phyloP scores from a whole-genome alignment of 2,888 invertebrate species.

The Apocheima hispidaria region DNA sequence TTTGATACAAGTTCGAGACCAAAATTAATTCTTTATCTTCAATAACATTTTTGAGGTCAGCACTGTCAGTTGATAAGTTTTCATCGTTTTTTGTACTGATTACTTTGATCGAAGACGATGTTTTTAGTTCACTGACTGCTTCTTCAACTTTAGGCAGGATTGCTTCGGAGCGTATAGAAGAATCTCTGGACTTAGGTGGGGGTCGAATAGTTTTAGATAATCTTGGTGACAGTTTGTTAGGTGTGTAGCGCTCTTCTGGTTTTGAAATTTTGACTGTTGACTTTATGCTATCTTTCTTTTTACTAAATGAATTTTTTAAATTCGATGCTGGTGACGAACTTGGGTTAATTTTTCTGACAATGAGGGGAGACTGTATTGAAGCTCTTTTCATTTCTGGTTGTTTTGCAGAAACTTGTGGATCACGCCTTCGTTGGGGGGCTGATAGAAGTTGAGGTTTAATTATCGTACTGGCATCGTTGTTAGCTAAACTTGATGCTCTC shows the following conservation, averaged over 20 bases:
- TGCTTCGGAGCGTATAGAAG: slow-evolving; percentile 12
- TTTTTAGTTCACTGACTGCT: slow-evolving; percentile 13
- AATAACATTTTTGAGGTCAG: slow-evolving; percentile 30
- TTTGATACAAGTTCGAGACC: slow-evolving; percentile 42
- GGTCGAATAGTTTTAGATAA: slow-evolving; percentile 25
- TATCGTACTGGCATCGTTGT: slow-evolving; percentile 29
- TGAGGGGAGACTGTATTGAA: slow-evolving; percentile 26
- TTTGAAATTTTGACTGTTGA: slow-evolving; percentile 19
- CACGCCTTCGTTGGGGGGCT: neutral
- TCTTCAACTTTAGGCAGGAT: slow-evolving; percentile 24
- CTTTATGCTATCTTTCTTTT: slow-evolving; percentile 34
- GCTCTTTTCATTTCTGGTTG: slow-evolving; percentile 20
- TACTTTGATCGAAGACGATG: slow-evolving; percentile 22
- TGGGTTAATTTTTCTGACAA: slow-evolving; percentile 23
- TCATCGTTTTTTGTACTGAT: slow-evolving; percentile 7
- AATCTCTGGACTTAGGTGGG: slow-evolving; percentile 9
- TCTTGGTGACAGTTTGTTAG: slow-evolving; percentile 14
- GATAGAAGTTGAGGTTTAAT: slow-evolving; percentile 25
- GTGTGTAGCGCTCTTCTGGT: slow-evolving; percentile 8
- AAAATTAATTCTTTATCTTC: slow-evolving; percentile 43
- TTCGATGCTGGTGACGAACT: slow-evolving; percentile 17
- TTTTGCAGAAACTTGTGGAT: slow-evolving; percentile 16
- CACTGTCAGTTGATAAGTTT: slow-evolving; percentile 7
- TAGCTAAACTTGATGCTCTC: slow-evolving; percentile 34
- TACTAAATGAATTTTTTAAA: slow-evolving; percentile 29